Evolutionary conservation across 1,140 invertebrate genomes (phyloP).

Genomic region (Macrobrachium nipponense): DNA sequence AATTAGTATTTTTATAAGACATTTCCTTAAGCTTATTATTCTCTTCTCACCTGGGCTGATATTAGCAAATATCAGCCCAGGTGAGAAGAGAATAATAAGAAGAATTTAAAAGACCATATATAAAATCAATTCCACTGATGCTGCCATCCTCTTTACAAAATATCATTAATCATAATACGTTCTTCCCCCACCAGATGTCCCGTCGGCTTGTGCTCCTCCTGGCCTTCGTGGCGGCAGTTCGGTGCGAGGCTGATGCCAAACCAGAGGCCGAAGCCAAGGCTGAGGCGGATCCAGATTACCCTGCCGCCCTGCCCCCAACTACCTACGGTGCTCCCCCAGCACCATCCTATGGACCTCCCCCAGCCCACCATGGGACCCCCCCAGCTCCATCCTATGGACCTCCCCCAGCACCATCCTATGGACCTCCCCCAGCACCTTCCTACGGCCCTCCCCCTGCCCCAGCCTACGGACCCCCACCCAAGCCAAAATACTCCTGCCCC

Average conservation of each 20-base stretch:
- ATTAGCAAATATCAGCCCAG: no score
- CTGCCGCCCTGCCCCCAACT: conserved; percentile 32
- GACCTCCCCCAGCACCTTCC: conserved; percentile 31
- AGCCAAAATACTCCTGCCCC: conserved; percentile 58
- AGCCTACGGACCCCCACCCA: conserved; percentile 59
- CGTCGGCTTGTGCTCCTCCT: neutral
- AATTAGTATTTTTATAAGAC: no score
- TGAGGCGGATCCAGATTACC: conserved; percentile 58
- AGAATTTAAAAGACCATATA: no score
- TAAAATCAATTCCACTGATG: no score
- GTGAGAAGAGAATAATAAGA: no score
- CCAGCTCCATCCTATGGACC: conserved; percentile 41
- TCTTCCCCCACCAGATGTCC: conserved; percentile 25
- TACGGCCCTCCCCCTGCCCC: conserved; percentile 43
- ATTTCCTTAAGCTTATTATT: no score
- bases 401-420: conserved; percentile 27
- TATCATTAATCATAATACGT: no score
- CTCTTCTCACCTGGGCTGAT: no score
- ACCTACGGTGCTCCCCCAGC: conserved; percentile 52
- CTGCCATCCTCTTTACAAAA: no score
- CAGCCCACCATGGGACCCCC: conserved; percentile 17
- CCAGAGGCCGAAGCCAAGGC: conserved; percentile 50
- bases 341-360: conserved; percentile 38
- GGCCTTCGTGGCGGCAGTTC: conserved; percentile 1
- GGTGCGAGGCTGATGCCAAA: conserved; percentile 51